These are phyloP conservation scores for Muricea muricata DNA, from an alignment of 92 coral and sea anemone genomes.

Conservation along the genomic window DNA sequence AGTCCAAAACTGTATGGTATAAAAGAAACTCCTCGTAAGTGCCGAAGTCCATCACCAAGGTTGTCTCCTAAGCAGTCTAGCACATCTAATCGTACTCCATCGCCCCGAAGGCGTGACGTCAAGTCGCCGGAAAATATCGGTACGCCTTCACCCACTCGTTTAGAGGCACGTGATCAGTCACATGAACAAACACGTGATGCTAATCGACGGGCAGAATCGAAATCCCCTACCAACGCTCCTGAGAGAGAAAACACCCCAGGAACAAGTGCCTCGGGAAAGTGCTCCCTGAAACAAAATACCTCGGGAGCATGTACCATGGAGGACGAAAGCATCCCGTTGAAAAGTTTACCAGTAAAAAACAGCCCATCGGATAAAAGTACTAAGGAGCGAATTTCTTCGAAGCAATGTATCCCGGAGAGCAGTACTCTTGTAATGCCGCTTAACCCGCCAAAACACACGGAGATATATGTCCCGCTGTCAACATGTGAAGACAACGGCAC, in stretches of 20 bases:
- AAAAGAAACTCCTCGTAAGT: not conserved
- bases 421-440: not conserved
- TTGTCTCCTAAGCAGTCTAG: not conserved
- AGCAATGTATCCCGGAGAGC: not conserved
- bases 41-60: not conserved
- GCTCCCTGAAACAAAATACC: not conserved
- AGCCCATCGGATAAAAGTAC: not conserved
- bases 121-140: not conserved
- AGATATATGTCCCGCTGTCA: too few species aligned
- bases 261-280: not conserved
- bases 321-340: not conserved
- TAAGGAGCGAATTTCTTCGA: not conserved
- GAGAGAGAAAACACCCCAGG: not conserved
- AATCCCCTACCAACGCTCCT: not conserved
- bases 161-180: not conserved
- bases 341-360: not conserved
- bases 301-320: not conserved
- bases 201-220: not conserved
- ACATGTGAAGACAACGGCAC: not conserved
- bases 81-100: not conserved
- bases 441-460: too few species aligned
- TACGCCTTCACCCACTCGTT: not conserved
- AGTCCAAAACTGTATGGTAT: not conserved
- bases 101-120: not conserved
- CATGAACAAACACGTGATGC: not conserved